Percentiles rank a stretch among this genome's conserved stretches.
These are phyloP conservation scores for Vesta saturnalis DNA, from an alignment of 2,888 invertebrate genomes.

Conservation along the genomic window DNA sequence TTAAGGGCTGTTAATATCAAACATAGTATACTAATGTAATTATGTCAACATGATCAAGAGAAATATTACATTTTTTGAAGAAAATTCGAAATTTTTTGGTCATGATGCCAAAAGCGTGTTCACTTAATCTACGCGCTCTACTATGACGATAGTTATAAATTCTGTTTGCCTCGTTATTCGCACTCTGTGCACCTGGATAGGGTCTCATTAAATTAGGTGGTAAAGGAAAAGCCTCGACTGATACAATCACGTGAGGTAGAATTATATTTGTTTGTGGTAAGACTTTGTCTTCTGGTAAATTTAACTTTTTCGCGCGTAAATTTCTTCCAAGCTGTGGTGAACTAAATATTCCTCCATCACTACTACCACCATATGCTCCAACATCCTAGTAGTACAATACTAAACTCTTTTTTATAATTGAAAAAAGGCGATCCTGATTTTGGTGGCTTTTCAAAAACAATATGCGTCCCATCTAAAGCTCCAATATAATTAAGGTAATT, in stretches of 20 bases:
- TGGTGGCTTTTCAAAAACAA: not conserved
- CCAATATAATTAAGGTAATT: slow-evolving; percentile 3
- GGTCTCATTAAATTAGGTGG: not conserved
- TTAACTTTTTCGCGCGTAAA: too few species aligned
- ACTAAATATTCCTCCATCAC: too few species aligned
- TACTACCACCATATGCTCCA: too few species aligned
- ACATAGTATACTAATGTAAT: not conserved
- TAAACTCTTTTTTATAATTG: not conserved
- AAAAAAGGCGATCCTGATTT: slow-evolving; percentile 1
- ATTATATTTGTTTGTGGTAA: not conserved
- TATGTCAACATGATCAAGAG: not conserved
- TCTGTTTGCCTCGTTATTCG: not conserved
- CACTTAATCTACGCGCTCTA: slow-evolving; percentile 9
- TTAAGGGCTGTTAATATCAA: too few species aligned
- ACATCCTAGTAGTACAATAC: not conserved
- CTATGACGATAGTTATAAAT: slow-evolving; percentile 12
- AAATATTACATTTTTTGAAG: not conserved
- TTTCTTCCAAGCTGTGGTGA: too few species aligned
- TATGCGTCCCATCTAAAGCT: slow-evolving; percentile 12
- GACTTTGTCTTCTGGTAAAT: not conserved
- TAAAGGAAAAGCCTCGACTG: not conserved
- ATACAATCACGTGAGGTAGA: not conserved
- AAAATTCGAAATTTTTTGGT: not conserved
- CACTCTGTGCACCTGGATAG: not conserved
- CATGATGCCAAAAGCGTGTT: slow-evolving; percentile 12